Percentiles rank a stretch among this genome's conserved stretches.
Evolutionary conservation across 2,113 vertebrate species (phyloP).

Genomic region (Brachypodius melanocephalos): DNA sequence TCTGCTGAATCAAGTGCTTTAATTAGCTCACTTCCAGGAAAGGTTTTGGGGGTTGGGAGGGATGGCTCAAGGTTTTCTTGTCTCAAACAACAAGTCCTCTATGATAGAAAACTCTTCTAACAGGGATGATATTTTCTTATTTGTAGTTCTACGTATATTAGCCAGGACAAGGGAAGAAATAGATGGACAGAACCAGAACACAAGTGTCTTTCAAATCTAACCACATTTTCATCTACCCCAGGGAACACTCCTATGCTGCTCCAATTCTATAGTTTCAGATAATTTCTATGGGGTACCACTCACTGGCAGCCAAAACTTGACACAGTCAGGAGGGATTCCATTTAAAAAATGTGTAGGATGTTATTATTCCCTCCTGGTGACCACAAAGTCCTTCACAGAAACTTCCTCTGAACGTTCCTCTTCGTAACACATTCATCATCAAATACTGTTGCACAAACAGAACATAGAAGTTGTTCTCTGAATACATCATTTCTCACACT

Average conservation of each 20-base stretch:
- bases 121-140: neutral
- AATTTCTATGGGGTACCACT: neutral
- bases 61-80: neutral
- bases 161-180: neutral
- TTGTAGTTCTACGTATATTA: neutral
- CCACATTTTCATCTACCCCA: neutral
- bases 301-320: neutral
- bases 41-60: neutral
- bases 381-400: neutral
- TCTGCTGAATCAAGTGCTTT: neutral
- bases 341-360: neutral
- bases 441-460: conserved; percentile 24
- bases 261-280: neutral
- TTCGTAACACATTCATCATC: conserved; percentile 1
- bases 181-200: neutral
- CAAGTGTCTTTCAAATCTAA: neutral
- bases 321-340: rapidly evolving
- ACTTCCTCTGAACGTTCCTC: neutral
- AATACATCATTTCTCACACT: conserved; percentile 24
- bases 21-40: neutral
- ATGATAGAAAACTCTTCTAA: neutral
- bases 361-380: neutral
- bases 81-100: neutral
- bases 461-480: neutral
- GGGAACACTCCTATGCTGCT: neutral